Conservation (phyloP, 1,140 invertebrate genomes). For the Sinella curviseta region DNA sequence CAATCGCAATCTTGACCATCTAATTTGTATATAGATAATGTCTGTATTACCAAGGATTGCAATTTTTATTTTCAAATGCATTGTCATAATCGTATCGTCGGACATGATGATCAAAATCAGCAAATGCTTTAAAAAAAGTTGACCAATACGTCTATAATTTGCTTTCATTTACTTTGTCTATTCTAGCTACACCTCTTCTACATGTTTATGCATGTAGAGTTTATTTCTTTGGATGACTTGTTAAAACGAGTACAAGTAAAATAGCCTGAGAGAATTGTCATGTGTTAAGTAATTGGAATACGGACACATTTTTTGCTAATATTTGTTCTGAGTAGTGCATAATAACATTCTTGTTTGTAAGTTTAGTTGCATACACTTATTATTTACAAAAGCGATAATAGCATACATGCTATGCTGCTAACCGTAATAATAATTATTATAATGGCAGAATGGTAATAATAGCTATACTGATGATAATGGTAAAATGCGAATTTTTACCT, state of each 20-base stretch:
- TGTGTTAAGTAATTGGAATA: background rate
- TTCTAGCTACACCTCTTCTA: background rate
- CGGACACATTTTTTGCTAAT: background rate
- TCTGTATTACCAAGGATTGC: background rate
- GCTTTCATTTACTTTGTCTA: background rate
- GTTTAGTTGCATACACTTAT: background rate
- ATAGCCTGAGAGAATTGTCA: background rate
- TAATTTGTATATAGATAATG: background rate
- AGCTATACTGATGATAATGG: background rate
- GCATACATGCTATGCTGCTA: no score
- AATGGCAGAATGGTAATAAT: background rate
- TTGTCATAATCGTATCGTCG: background rate
- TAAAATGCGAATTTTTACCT: background rate
- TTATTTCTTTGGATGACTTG: background rate
- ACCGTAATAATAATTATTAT: background rate
- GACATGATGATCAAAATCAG: background rate
- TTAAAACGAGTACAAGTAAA: background rate
- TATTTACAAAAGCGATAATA: background rate
- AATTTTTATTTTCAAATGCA: background rate
- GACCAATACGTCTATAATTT: background rate
- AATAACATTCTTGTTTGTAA: no score
- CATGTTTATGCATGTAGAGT: background rate
- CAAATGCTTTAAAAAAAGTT: background rate
- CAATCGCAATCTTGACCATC: background rate
- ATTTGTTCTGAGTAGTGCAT: background rate